phyloP scores from a whole-genome alignment of 2,113 vertebrate genomes.

The Oryctolagus cuniculus region DNA sequence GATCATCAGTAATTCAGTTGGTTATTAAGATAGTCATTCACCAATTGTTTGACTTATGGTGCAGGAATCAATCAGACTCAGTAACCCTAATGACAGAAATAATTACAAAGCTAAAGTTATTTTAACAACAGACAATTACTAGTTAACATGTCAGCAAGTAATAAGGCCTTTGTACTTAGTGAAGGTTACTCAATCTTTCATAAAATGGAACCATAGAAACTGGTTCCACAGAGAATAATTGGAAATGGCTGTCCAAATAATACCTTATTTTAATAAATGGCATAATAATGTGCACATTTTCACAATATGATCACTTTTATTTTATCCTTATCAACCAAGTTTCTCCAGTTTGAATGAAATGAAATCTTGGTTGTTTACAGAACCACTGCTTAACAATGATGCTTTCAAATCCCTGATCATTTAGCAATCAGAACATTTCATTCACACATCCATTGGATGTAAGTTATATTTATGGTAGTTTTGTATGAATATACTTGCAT shows the following conservation, averaged over 20 bases:
- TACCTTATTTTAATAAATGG: not conserved
- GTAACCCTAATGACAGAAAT: not conserved
- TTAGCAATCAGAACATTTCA: conserved; percentile 31
- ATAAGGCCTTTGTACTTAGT: not conserved
- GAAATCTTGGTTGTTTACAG: not conserved
- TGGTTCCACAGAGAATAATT: not conserved
- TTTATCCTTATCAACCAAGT: not conserved
- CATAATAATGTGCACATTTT: not conserved
- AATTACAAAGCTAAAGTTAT: not conserved
- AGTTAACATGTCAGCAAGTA: not conserved
- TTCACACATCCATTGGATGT: not conserved
- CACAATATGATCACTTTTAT: not conserved
- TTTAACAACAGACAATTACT: not conserved
- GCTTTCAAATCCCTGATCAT: not conserved
- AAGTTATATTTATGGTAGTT: not conserved
- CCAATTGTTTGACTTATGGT: not conserved
- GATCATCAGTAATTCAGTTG: not conserved
- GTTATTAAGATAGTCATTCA: conserved; percentile 24
- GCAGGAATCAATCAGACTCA: not conserved
- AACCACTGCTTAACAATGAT: not conserved
- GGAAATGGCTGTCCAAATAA: not conserved
- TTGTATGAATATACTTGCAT: not conserved
- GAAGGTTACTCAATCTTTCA: not conserved
- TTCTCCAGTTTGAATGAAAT: conserved; percentile 27
- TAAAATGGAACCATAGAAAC: conserved; percentile 18